Evolutionary conservation across 2,797 vertebrate genomes (phyloP).

Genomic region (Acrossocheilus wenchowensis): DNA sequence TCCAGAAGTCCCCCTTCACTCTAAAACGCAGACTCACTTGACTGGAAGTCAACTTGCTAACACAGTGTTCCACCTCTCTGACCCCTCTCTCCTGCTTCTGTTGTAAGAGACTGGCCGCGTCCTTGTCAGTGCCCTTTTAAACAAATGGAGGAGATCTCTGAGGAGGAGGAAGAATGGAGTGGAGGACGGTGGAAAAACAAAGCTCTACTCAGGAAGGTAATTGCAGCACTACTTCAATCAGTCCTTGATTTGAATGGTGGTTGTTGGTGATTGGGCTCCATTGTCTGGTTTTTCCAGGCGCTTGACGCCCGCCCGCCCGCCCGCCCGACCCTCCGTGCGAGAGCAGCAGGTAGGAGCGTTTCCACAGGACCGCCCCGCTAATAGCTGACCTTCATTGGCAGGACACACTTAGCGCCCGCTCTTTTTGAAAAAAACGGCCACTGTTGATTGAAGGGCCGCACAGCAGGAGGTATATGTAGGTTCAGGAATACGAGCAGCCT

Average conservation of each 20-base stretch:
- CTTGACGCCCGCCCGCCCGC: not conserved
- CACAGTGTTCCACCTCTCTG: slow-evolving; percentile 34
- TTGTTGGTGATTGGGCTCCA: slow-evolving; percentile 60
- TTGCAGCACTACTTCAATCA: slow-evolving; percentile 66
- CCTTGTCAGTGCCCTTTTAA: slow-evolving; percentile 56
- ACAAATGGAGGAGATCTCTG: slow-evolving; percentile 44
- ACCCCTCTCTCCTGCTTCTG: slow-evolving; percentile 31
- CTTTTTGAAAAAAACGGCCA: slow-evolving; percentile 24
- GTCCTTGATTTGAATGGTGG: slow-evolving; percentile 61
- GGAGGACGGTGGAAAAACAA: slow-evolving; percentile 53
- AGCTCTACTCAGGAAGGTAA: slow-evolving; percentile 58
- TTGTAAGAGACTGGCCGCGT: slow-evolving; percentile 32
- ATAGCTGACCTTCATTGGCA: slow-evolving; percentile 53
- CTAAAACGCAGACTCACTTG: slow-evolving; percentile 21
- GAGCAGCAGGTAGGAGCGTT: slow-evolving; percentile 30
- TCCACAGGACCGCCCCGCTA: slow-evolving; percentile 33
- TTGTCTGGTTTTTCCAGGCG: slow-evolving; percentile 55
- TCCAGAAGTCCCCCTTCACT: slow-evolving; percentile 35
- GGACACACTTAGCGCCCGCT: not conserved
- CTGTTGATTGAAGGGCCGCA: slow-evolving; percentile 47
- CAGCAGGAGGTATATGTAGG: slow-evolving; percentile 17
- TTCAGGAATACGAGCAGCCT: not conserved
- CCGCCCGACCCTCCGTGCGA: not conserved
- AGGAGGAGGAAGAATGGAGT: slow-evolving; percentile 42
- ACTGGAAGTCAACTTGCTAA: slow-evolving; percentile 47